Base-by-base conservation (phyloP, 2,113 vertebrate genomes). In the Thryonomys swinderianus region DNA sequence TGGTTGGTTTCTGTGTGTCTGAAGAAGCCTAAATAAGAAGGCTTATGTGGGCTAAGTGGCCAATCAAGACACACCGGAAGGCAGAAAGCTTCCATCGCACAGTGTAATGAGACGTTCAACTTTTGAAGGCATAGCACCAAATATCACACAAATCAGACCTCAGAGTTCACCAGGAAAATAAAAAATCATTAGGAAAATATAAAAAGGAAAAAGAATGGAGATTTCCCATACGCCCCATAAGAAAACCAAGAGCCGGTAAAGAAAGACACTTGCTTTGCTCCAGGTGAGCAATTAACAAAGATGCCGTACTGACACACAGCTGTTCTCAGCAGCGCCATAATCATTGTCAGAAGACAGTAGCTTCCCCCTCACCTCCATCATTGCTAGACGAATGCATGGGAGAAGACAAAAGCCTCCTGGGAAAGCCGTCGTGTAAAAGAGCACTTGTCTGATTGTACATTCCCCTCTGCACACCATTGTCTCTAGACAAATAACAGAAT, bases 391-490 rank as follows among this genome's bases (percentile, higher is more conserved):
- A 69, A 4, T 9, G 20, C 37, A 45, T 0, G 7, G 9, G 48
- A 86, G 12, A 42, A 71, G 4, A 82, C 14, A 69, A 20, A 79
- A 71, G 34, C 17, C 1, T 71, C 7, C 17, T 9, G 11, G 20
- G 9, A 79, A 40, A 0, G 20, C 27, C 27, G 18, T 34, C 11
- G 84, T 25, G 7, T 13, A 59, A 79, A 21, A 21, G 5, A 7
- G 34, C 20, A n/a, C 6, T 32, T 57, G 3, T 57, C 34, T 30
- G 27, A n/a, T 2, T 64, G 6, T 57, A 25, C 21, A 79, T 71
- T 45, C 1, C 17, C 1, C 7, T 13, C 2, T 0, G 0, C 8
- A 21, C 1, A 55, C 13, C 18, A n/a, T 45, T 85, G 45, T 79
- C 6, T 69, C 27, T 51, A 27, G 78, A 59, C 2, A 73, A 84